Percentiles rank a stretch among this genome's conserved stretches.
phyloP scores from a whole-genome alignment of 2,113 vertebrate genomes.

The Gracilinanus agilis region DNA sequence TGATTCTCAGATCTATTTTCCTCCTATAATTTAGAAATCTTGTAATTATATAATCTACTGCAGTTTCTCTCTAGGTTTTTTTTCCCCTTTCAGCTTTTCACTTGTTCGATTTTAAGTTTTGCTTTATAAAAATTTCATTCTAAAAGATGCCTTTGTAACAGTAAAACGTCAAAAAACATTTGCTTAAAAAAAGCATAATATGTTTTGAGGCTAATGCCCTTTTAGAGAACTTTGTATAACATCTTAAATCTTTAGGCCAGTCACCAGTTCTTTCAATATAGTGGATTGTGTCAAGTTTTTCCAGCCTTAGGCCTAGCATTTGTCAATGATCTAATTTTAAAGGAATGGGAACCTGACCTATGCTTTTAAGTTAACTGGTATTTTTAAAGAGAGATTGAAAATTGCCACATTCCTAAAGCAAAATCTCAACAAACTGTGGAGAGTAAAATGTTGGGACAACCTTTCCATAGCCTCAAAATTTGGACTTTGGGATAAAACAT shows the following conservation, averaged over 20 bases:
- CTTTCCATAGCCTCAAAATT: conserved; percentile 41
- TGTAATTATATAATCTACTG: neutral
- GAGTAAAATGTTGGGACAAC: conserved; percentile 17
- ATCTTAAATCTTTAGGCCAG: conserved; percentile 60
- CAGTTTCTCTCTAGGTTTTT: neutral
- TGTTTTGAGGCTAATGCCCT: neutral
- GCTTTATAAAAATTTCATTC: conserved; percentile 4
- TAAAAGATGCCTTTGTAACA: neutral
- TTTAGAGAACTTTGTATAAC: conserved; percentile 52
- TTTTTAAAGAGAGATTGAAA: conserved; percentile 62
- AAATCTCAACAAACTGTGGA: neutral
- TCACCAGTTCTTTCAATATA: conserved; percentile 63
- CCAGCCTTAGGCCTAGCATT: conserved; percentile 75
- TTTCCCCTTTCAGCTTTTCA: neutral
- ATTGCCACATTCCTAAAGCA: conserved; percentile 61
- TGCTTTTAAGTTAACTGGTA: conserved; percentile 42
- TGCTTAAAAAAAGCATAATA: neutral
- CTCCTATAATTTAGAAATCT: neutral
- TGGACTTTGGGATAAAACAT: neutral
- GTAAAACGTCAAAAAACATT: neutral
- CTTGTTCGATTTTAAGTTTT: conserved; percentile 17
- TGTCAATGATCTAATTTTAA: conserved; percentile 74
- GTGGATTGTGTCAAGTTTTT: conserved; percentile 74
- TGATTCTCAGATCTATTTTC: neutral
- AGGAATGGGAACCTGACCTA: conserved; percentile 70